Conservation (phyloP, 1,140 invertebrate genomes). For the Orchestia grillus region DNA sequence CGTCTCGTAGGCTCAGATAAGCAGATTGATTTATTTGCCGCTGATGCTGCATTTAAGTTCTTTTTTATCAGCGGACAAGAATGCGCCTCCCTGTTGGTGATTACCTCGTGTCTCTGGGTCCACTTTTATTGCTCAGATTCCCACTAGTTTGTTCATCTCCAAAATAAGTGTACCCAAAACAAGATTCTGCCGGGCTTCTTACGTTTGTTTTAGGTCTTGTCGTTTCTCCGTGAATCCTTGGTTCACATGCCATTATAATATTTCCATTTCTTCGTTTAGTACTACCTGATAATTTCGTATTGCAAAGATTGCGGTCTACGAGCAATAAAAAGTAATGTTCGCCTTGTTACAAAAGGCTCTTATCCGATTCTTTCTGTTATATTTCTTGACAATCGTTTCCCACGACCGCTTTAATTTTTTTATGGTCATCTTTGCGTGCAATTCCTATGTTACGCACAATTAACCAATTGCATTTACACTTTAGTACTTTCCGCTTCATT, state of each 20-base stretch:
- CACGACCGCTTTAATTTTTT: neutral
- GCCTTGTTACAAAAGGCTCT: no score
- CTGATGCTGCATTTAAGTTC: constrained; percentile 28
- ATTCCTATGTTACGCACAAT: neutral
- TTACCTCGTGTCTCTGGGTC: constrained; percentile 11
- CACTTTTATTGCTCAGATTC: neutral
- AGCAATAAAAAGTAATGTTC: neutral
- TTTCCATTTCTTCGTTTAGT: neutral
- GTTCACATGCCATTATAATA: neutral
- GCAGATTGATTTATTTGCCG: constrained; percentile 25
- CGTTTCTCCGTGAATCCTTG: neutral
- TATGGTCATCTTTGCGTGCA: neutral
- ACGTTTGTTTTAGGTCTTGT: neutral
- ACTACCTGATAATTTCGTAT: neutral
- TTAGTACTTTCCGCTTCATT: neutral
- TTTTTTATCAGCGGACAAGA: constrained; percentile 35
- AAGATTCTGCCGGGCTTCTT: neutral
- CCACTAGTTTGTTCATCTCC: neutral
- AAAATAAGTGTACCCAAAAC: neutral
- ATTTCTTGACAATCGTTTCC: neutral
- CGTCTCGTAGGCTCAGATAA: constrained; percentile 7
- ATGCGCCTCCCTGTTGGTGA: constrained; percentile 23
- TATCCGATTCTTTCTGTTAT: neutral
- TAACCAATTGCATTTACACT: neutral
- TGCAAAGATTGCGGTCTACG: neutral